Evolutionary conservation across 2,888 invertebrate species (phyloP).

Genomic region (Eupithecia pulchellata): DNA sequence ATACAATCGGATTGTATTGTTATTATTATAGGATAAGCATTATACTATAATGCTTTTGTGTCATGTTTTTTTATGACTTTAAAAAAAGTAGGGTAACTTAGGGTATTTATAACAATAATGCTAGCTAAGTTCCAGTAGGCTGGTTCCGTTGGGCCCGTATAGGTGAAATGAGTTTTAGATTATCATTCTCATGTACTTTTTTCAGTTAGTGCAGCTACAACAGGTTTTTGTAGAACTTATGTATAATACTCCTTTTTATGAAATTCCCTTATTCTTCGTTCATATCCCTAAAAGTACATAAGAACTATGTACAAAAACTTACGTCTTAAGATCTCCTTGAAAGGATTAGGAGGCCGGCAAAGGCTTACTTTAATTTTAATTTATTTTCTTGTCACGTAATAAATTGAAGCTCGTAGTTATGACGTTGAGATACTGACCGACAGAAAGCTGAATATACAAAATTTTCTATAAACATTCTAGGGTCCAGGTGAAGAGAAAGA

Average conservation of each 20-base stretch:
- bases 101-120: too few relatives aligned
- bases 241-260: not conserved
- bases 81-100: too few relatives aligned
- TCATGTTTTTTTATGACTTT: too few relatives aligned
- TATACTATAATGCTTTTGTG: too few relatives aligned
- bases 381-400: not conserved
- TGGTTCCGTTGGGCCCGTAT: too few relatives aligned
- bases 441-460: not conserved
- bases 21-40: too few relatives aligned
- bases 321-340: not conserved
- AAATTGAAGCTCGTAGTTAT: not conserved
- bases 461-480: not conserved
- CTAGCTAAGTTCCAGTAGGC: too few relatives aligned
- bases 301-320: not conserved
- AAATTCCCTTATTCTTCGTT: not conserved
- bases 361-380: conserved; percentile 2
- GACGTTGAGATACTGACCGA: not conserved
- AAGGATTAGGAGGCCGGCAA: not conserved
- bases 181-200: too few relatives aligned
- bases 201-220: too few relatives aligned
- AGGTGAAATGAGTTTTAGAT: too few relatives aligned
- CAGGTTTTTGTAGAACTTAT: not conserved
- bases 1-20: too few relatives aligned
- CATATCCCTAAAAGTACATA: not conserved
- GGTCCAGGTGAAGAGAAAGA: not conserved